Evolutionary conservation across 2,113 vertebrate species (phyloP).

Genomic region (Elachura formosa): DNA sequence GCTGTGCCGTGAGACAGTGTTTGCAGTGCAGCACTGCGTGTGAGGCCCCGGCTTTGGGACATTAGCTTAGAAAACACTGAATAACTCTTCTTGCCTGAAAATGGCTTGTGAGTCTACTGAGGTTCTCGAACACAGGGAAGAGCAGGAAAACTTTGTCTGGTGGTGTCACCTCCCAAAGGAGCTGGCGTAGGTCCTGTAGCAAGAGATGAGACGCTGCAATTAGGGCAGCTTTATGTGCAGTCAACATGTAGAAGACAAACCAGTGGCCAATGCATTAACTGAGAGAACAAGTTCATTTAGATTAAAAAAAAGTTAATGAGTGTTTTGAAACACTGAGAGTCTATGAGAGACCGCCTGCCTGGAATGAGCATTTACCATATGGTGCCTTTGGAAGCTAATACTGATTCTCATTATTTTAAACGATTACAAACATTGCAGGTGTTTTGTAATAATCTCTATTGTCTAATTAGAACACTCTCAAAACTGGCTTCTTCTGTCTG

Average conservation of each 20-base stretch:
- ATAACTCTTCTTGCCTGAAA: background rate
- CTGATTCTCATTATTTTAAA: constrained; percentile 81
- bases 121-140: background rate
- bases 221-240: background rate
- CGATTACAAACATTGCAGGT: constrained; percentile 75
- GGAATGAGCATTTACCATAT: constrained; percentile 74
- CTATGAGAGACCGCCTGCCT: constrained; percentile 63
- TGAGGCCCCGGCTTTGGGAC: fast-evolving
- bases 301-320: constrained; percentile 68
- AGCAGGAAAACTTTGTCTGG: background rate
- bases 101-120: background rate
- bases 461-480: constrained; percentile 73
- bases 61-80: background rate
- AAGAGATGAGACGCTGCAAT: background rate
- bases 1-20: background rate
- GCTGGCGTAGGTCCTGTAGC: background rate
- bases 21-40: fast-evolving
- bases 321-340: constrained; percentile 54
- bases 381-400: constrained; percentile 75
- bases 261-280: constrained; percentile 38
- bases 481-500: constrained; percentile 58
- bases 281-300: constrained; percentile 57
- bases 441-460: constrained; percentile 78
- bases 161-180: background rate
- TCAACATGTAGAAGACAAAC: constrained; percentile 29